These are phyloP conservation scores for Gordius sp. DNA, from an alignment of 2,888 invertebrate genomes.

Conservation along the genomic window DNA sequence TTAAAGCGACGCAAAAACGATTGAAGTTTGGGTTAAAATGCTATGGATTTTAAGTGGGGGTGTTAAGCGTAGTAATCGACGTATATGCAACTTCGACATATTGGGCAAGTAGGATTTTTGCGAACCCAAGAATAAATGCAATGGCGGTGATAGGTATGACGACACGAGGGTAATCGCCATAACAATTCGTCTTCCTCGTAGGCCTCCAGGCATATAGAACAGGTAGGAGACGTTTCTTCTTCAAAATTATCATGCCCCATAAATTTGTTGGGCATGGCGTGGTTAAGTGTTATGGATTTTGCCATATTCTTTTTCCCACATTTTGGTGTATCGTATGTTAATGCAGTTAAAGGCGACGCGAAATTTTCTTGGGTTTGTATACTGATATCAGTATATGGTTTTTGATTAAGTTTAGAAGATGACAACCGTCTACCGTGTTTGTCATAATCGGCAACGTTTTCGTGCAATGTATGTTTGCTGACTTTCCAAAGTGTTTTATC, in stretches of 20 bases:
- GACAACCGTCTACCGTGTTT: not conserved
- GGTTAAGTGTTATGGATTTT: not conserved
- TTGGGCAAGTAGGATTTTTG: conserved; percentile 1
- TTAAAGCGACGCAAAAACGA: too few relatives aligned
- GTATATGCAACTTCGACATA: not conserved
- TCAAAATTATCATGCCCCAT: not conserved
- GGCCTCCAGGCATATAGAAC: not conserved
- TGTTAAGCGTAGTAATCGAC: too few relatives aligned
- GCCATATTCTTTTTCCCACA: not conserved
- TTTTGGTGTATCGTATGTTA: too few relatives aligned
- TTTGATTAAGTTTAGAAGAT: not conserved
- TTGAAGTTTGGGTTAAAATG: too few relatives aligned
- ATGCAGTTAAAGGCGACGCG: not conserved
- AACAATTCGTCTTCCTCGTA: not conserved
- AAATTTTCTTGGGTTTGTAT: not conserved
- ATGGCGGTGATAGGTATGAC: not conserved
- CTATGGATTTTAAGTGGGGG: too few relatives aligned
- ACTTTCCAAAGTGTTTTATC: not conserved
- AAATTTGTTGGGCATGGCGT: not conserved
- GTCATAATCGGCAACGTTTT: too few relatives aligned
- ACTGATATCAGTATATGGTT: too few relatives aligned
- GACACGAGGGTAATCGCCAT: not conserved
- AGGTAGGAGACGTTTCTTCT: not conserved
- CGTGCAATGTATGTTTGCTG: too few relatives aligned
- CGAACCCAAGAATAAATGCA: not conserved